Evolutionary conservation across 2,888 invertebrate species (phyloP).

Genomic region (Odontocerum albicorne): DNA sequence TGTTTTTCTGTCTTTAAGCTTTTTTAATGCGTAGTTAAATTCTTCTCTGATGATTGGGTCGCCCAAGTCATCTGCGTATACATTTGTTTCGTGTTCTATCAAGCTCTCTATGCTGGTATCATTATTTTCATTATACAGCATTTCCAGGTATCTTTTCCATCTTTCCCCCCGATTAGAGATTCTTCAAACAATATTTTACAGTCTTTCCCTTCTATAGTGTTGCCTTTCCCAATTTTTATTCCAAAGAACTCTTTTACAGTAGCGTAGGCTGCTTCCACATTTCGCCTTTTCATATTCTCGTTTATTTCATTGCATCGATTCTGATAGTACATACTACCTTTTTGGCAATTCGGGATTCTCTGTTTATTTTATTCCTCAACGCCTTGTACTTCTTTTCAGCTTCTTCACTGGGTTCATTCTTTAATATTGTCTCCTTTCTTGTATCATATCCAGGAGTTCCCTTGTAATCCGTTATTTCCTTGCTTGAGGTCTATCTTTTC

Average conservation of each 20-base stretch:
- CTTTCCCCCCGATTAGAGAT: no score
- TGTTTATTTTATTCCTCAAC: conserved; percentile 6
- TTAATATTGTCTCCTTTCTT: neutral
- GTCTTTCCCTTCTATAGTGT: neutral
- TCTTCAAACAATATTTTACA: neutral
- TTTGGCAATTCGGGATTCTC: neutral
- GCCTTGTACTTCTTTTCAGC: neutral
- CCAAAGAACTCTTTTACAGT: neutral
- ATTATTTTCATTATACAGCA: neutral
- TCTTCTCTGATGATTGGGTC: no score
- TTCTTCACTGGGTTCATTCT: conserved; percentile 5
- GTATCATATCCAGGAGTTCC: conserved; percentile 1
- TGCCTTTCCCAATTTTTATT: neutral
- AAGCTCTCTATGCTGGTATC: no score
- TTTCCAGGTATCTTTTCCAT: neutral
- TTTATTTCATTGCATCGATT: neutral
- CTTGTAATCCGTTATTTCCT: conserved; percentile 5
- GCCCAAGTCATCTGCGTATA: no score
- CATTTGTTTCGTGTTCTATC: no score
- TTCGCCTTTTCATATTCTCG: neutral
- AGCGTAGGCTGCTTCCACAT: neutral
- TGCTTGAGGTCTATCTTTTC: neutral
- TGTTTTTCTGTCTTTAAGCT: no score
- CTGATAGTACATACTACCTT: neutral
- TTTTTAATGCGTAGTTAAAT: no score